Evolutionary conservation across 2,113 vertebrate species (phyloP), one percentile per base, ranked within the genome.

Genomic region (Cryptotis parvus): DNA sequence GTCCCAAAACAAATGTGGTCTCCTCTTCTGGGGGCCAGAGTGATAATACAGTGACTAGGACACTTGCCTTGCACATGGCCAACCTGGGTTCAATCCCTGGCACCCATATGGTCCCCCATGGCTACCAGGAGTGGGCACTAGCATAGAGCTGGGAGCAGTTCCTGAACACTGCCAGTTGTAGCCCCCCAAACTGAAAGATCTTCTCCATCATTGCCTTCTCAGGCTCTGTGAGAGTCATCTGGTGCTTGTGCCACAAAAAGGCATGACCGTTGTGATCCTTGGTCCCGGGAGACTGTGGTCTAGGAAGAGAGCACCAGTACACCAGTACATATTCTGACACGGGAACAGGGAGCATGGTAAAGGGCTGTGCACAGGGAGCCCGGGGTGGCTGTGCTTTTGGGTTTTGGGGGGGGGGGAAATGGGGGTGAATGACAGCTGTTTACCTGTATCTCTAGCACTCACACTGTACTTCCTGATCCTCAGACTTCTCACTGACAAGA

Each of bases 401-500:
- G 16, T 37, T 83, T 20, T 65, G 4, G 45, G 16, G 33, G 79
- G 14, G 14, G 55, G 33, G 65, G 26, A 2, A 74, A 70, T 5
- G 10, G 8, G 22, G 63, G 35, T 39, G 58, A n/a, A 5, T 15
- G 72, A 37, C 66, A 78, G 58, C 63, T 61, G 20, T 35, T 79
- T 45, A 15, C 41, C 14, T 84, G 58, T 80, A 77, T 74, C 70
- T 84, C 61, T n/a, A 43, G n/a, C 55, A 52, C 41, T 85, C 66
- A 33, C 1, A 11, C 45, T 16, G 14, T 43, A 31, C 39, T 91
- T 75, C n/a, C 85, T 76, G 22, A 7, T 41, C 88, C 68, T 88
- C 26, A 81, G 69, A 35, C 35, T 35, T 68, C 41, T 79, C 75
- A 91, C 73, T 96, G 86, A 94, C 37, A 63, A 83, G 81, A 20